Evolutionary conservation across 2,888 invertebrate species (phyloP).

Genomic region (Limnephilus marmoratus): DNA sequence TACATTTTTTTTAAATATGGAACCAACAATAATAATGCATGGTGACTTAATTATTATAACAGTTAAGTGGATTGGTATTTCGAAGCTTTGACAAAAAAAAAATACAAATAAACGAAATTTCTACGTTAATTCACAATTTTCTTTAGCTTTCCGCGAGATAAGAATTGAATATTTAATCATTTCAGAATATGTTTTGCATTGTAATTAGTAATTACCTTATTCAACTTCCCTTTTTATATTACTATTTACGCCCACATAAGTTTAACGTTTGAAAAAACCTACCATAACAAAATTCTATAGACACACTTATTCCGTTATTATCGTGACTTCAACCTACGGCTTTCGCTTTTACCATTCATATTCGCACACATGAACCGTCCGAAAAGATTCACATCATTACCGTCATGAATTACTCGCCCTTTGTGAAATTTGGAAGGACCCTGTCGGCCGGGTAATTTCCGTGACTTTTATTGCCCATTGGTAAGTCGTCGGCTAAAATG

Average conservation of each 20-base stretch:
- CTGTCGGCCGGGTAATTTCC: neutral
- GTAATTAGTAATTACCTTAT: neutral
- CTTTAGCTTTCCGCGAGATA: too few species aligned
- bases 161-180: too few species aligned
- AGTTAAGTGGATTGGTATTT: too few species aligned
- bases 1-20: too few species aligned
- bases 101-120: too few species aligned
- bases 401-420: neutral
- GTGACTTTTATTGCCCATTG: slow-evolving; percentile 15
- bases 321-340: neutral
- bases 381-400: neutral
- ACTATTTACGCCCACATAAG: neutral
- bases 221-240: neutral
- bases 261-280: neutral
- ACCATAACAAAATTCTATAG: neutral
- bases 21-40: too few species aligned
- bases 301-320: neutral
- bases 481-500: slow-evolving; percentile 19
- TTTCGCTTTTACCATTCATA: neutral
- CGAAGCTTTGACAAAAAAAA: too few species aligned
- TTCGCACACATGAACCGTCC: neutral
- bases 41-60: too few species aligned
- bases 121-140: too few species aligned
- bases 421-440: neutral
- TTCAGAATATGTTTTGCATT: too few species aligned